Percentiles rank a stretch among this genome's conserved stretches.
These are phyloP conservation scores for Perithous albicinctus DNA, from an alignment of 2,888 invertebrate species.

Conservation along the genomic window DNA sequence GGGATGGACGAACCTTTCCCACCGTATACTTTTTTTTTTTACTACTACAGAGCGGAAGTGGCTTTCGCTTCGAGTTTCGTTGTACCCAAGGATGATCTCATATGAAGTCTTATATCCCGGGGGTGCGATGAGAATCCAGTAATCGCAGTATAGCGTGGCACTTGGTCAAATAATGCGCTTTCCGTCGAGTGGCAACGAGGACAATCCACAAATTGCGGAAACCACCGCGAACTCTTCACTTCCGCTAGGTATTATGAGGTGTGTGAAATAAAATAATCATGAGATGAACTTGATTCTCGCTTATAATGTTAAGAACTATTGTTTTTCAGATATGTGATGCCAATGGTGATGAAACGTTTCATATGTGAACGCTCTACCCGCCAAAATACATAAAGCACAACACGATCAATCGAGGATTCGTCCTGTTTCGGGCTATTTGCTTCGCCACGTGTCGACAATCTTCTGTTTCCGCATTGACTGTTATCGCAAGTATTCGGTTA, in stretches of 20 bases:
- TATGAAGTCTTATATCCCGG: conserved; percentile 74
- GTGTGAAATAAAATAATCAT: conserved; percentile 14
- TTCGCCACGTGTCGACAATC: too few species aligned
- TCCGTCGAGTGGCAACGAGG: neutral
- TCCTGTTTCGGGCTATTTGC: too few species aligned
- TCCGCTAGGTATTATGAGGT: conserved; percentile 27
- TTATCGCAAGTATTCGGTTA: too few species aligned
- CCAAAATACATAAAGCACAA: too few species aligned
- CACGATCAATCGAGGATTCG: too few species aligned
- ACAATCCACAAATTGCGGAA: conserved; percentile 77
- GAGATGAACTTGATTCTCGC: neutral
- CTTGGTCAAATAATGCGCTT: conserved; percentile 73
- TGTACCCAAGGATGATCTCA: conserved; percentile 75
- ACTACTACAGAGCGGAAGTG: conserved; percentile 19
- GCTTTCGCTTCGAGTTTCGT: conserved; percentile 39
- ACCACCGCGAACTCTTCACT: conserved; percentile 61
- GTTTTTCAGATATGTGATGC: too few species aligned
- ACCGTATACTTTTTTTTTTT: neutral
- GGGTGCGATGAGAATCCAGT: conserved; percentile 43
- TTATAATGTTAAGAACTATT: neutral
- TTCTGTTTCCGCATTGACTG: too few species aligned
- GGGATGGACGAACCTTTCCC: conserved; percentile 13
- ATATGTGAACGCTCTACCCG: too few species aligned
- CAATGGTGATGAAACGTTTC: conserved; percentile 6
- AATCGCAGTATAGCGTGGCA: conserved; percentile 9